Conservation (phyloP, 2,113 vertebrate species). For the Vulpes lagopus region DNA sequence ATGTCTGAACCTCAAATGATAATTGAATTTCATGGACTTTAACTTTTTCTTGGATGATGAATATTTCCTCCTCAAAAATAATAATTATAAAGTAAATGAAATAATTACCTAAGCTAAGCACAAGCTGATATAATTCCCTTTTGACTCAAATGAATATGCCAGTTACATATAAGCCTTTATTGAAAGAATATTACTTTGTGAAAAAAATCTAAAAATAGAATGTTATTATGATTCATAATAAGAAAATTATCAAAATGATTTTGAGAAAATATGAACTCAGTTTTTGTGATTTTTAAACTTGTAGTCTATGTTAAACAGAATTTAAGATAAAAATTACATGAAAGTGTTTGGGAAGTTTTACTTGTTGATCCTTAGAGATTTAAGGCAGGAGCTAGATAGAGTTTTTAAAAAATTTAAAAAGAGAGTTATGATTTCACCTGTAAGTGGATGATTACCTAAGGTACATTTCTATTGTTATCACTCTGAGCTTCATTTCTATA, state of each 20-base stretch:
- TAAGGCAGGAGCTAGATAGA: not conserved
- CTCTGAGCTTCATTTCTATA: not conserved
- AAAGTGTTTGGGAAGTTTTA: not conserved
- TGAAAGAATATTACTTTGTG: slow-evolving; percentile 44
- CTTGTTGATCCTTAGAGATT: not conserved
- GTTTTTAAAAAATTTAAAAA: not conserved
- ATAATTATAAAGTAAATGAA: slow-evolving; percentile 78
- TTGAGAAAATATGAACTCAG: slow-evolving; percentile 25
- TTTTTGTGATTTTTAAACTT: slow-evolving; percentile 39
- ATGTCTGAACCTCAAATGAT: slow-evolving; percentile 65
- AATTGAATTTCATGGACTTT: slow-evolving; percentile 73
- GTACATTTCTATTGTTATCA: not conserved
- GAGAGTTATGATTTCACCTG: not conserved
- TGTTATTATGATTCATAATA: slow-evolving; percentile 52
- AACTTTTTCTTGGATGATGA: slow-evolving; percentile 70
- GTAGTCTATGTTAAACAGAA: not conserved
- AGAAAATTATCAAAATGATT: slow-evolving; percentile 53
- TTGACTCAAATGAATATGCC: slow-evolving; percentile 65
- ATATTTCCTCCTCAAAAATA: slow-evolving; percentile 67
- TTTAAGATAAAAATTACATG: not conserved
- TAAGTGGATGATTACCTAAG: not conserved
- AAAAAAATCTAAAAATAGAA: slow-evolving; percentile 55
- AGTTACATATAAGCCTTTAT: slow-evolving; percentile 55
- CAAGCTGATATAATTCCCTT: slow-evolving; percentile 71
- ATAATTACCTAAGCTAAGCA: slow-evolving; percentile 75